Base-by-base conservation (phyloP, 1,140 invertebrate species). In the Nasonia longicornis region DNA sequence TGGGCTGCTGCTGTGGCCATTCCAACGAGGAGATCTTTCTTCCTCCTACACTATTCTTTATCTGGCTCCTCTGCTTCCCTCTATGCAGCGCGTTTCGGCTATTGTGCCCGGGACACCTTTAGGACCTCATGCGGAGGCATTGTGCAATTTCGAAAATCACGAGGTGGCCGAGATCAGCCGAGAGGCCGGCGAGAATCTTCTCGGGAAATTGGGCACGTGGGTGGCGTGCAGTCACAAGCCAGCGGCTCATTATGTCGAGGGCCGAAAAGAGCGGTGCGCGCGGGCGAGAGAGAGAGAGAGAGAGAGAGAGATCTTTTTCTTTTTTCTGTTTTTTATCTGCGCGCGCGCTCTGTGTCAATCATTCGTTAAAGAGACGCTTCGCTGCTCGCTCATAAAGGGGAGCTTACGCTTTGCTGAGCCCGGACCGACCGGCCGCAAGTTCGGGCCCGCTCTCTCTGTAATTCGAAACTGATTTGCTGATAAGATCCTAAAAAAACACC, bases 71-170 rank as follows among this genome's bases (percentile, higher is more conserved):
- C 63, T 35, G 31, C 31, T 35, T 73, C 35, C 26, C 72, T 64
- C 20, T 42, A 84, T 84, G 81, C 79, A n/a, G 79, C 76, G 76
- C 76, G 76, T 84, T 82, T 84, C 73, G 29, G 78, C 80, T 77
- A 86, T 90, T 88, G 87, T 89, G 79, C 82, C 76, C 73, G 83
- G 86, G 84, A 88, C 89, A 89, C 87, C 88, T 89, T 69, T 78
- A 89, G 84, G 89, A 89, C 89, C 88, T 86, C 89, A 90, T 89
- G 87, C 88, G 80, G 89, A n/a, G 89, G 83, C 83, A 88, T 90
- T 90, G 89, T 90, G 86, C 82, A 84, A 87, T 83, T 81, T 77
- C 80, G 22, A 69, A 82, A 82, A 85, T 85, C 85, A 84, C 82
- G 72, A 82, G 77, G 10, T 11, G 74, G 52, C 45, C 4, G 78